phyloP scores from a whole-genome alignment of 1,140 invertebrate species.

The Hetaerina americana region DNA sequence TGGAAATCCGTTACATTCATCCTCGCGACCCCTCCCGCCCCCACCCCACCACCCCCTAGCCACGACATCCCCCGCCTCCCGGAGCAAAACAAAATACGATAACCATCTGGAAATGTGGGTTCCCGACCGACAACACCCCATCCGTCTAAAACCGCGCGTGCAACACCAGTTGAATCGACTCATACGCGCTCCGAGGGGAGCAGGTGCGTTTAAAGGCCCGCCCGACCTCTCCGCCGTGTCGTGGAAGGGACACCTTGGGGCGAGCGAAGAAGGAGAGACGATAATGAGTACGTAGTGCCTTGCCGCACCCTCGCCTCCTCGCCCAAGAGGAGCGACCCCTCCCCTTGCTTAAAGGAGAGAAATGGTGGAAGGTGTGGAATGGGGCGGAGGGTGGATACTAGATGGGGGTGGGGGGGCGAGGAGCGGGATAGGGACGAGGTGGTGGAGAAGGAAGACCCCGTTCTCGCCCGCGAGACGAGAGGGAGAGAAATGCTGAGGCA shows the following conservation, averaged over 20 bases:
- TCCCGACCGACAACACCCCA: neutral
- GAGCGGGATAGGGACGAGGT: neutral
- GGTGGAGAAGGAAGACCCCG: neutral
- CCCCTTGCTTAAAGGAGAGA: too few species aligned
- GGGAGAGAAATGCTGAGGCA: too few species aligned
- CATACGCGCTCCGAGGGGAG: neutral
- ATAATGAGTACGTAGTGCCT: neutral
- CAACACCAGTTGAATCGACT: neutral
- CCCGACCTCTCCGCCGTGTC: neutral
- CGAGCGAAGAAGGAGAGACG: neutral
- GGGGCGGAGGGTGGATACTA: too few species aligned
- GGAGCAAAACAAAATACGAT: neutral
- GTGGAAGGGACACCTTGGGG: neutral
- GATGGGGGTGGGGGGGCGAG: too few species aligned
- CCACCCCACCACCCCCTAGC: neutral
- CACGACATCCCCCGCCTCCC: neutral
- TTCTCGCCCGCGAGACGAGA: neutral
- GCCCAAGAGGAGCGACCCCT: too few species aligned
- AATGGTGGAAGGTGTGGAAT: too few species aligned
- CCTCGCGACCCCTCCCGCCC: neutral
- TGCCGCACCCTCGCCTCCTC: neutral
- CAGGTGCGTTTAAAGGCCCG: too few species aligned
- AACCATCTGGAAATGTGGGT: too few species aligned
- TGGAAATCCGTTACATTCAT: too few species aligned
- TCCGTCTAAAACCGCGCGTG: neutral